These are phyloP conservation scores for Cremastinae sp. DNA, from an alignment of 2,888 invertebrate species.

Conservation along the genomic window DNA sequence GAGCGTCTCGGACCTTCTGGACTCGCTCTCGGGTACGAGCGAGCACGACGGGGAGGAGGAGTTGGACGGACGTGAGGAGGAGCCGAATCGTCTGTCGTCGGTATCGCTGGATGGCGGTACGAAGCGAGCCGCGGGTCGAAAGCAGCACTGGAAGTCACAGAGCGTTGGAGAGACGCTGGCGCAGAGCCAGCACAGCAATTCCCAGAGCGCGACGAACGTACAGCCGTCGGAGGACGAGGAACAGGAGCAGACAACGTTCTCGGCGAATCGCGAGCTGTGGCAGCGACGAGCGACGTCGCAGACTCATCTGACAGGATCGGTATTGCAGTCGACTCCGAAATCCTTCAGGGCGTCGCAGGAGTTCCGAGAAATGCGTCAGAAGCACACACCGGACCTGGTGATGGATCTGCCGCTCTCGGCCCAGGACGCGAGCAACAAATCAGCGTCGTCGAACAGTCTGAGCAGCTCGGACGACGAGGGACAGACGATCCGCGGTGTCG, in stretches of 20 bases:
- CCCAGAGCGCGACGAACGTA: constrained; percentile 54
- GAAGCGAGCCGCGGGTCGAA: constrained; percentile 69
- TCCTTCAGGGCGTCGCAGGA: constrained; percentile 78
- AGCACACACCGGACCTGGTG: constrained; percentile 89
- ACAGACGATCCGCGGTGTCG: constrained; percentile 73
- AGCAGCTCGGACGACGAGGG: constrained; percentile 76
- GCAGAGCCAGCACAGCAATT: constrained; percentile 58
- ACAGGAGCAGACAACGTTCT: constrained; percentile 77
- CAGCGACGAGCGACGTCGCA: constrained; percentile 83
- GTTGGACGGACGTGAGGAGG: constrained; percentile 38
- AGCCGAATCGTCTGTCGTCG: constrained; percentile 59
- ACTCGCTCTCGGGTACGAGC: constrained; percentile 63
- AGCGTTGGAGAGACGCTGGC: constrained; percentile 79
- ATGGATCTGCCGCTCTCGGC: constrained; percentile 88
- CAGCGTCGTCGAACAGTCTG: constrained; percentile 78
- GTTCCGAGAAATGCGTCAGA: constrained; percentile 81
- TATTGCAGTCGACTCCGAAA: constrained; percentile 75
- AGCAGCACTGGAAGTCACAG: constrained; percentile 81
- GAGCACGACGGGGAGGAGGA: constrained; percentile 56
- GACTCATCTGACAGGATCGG: constrained; percentile 75
- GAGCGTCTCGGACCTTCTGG: constrained; percentile 67
- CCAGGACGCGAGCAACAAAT: constrained; percentile 74
- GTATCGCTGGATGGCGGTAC: constrained; percentile 62
- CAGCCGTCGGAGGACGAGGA: constrained; percentile 50
- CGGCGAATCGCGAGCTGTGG: constrained; percentile 83